Conservation (phyloP, 1,140 invertebrate genomes). For the Heliconius hewitsoni region DNA sequence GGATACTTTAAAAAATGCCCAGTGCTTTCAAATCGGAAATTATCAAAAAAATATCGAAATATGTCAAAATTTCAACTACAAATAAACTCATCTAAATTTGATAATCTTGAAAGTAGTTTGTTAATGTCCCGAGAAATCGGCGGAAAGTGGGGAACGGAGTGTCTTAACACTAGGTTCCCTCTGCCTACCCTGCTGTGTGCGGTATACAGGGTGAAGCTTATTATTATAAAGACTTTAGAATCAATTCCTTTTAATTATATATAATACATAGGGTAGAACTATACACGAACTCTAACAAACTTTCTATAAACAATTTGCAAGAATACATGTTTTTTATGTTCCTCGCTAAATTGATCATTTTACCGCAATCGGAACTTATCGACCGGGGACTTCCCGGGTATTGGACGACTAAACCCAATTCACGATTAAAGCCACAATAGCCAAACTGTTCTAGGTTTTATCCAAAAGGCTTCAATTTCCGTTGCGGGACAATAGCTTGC, state of each 20-base stretch:
- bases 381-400: constrained; percentile 34
- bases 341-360: constrained; percentile 38
- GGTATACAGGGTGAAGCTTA: too few species aligned
- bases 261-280: too few species aligned
- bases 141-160: too few species aligned
- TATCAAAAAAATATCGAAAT: neutral
- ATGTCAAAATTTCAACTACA: neutral
- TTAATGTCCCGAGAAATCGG: too few species aligned
- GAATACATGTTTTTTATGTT: constrained; percentile 23
- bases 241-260: too few species aligned
- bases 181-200: too few species aligned
- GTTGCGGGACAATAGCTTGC: constrained; percentile 28
- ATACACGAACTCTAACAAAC: neutral
- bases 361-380: constrained; percentile 36
- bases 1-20: neutral
- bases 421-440: constrained; percentile 35
- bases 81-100: too few species aligned
- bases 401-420: constrained; percentile 35
- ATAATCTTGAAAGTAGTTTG: too few species aligned
- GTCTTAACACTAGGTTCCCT: too few species aligned
- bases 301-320: constrained; percentile 1
- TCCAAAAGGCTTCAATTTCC: constrained; percentile 37
- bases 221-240: too few species aligned
- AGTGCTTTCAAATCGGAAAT: neutral
- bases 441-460: constrained; percentile 32